These are phyloP conservation scores for Acanthochromis polyacanthus DNA, from an alignment of 2,113 vertebrate genomes.

Conservation along the genomic window DNA sequence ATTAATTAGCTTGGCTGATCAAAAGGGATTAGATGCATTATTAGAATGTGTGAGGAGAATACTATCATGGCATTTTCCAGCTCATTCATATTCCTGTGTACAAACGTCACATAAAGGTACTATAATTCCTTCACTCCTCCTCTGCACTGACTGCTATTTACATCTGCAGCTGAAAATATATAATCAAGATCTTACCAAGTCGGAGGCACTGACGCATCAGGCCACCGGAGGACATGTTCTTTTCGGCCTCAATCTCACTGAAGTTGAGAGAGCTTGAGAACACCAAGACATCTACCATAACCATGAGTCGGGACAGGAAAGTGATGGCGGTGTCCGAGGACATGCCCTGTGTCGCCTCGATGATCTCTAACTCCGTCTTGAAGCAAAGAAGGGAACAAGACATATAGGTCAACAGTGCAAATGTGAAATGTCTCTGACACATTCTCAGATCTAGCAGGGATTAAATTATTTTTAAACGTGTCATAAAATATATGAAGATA, in stretches of 20 bases:
- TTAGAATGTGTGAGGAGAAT: conserved; percentile 38
- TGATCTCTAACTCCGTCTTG: conserved; percentile 94
- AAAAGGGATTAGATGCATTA: conserved; percentile 63
- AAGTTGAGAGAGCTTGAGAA: conserved; percentile 99
- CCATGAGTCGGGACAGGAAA: conserved; percentile 97
- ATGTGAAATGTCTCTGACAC: background rate
- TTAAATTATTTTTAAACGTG: background rate
- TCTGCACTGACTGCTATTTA: conserved; percentile 3
- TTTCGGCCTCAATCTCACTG: conserved; percentile 98
- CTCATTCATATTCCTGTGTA: conserved; percentile 29
- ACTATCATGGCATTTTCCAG: conserved; percentile 15
- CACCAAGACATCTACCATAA: conserved; percentile 97
- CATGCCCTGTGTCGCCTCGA: conserved; percentile 98
- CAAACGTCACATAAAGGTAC: conserved; percentile 12
- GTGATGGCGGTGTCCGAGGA: conserved; percentile 95
- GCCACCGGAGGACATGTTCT: conserved; percentile 98
- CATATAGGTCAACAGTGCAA: conserved; percentile 16
- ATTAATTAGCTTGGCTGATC: conserved; percentile 55
- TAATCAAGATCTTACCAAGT: conserved; percentile 76
- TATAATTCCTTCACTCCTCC: conserved; percentile 12
- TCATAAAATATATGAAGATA: background rate
- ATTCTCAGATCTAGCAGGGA: background rate
- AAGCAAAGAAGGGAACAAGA: conserved; percentile 38
- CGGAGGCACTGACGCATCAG: conserved; percentile 97
- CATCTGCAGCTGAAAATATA: conserved; percentile 1